Percentiles rank a stretch among this genome's conserved stretches.
Conservation (phyloP, 1,140 invertebrate species). For the Drosophila seguyi region DNA sequence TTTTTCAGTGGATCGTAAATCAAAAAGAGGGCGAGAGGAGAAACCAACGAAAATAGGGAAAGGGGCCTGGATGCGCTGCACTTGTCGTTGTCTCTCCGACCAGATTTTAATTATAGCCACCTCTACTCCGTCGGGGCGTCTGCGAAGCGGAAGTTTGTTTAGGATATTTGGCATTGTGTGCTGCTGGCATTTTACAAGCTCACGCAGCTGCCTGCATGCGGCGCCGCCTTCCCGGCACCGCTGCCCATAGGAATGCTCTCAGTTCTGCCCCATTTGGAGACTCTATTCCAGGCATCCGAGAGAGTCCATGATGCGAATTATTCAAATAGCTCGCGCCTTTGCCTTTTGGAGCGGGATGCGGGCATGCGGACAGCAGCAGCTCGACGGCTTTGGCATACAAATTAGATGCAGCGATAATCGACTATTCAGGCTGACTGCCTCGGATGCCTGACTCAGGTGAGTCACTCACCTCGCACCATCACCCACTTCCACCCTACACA, state of each 20-base stretch:
- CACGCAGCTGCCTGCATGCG: slow-evolving; percentile 57
- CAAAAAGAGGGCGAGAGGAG: not conserved
- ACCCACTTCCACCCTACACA: not conserved
- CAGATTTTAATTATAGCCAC: slow-evolving; percentile 69
- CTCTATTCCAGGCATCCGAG: slow-evolving; percentile 17
- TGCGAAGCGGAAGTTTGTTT: slow-evolving; percentile 77
- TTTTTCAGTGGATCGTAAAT: slow-evolving; percentile 15
- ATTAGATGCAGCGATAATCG: slow-evolving; percentile 63
- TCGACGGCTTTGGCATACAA: slow-evolving; percentile 47
- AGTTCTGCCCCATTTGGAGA: slow-evolving; percentile 37
- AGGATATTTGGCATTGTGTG: slow-evolving; percentile 74
- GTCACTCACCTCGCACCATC: not conserved
- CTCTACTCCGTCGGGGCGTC: slow-evolving; percentile 39
- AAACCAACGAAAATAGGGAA: slow-evolving; percentile 35
- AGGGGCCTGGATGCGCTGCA: slow-evolving; percentile 32
- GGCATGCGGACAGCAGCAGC: slow-evolving; percentile 26
- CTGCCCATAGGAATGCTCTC: slow-evolving; percentile 7
- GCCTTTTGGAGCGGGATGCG: slow-evolving; percentile 38
- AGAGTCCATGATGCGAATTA: slow-evolving; percentile 63
- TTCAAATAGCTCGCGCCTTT: slow-evolving; percentile 68
- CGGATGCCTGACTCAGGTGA: slow-evolving; percentile 19
- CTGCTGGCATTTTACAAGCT: slow-evolving; percentile 45
- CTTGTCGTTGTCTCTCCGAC: slow-evolving; percentile 18
- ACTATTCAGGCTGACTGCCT: slow-evolving; percentile 55
- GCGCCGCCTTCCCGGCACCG: not conserved